Percentiles rank a stretch among this genome's conserved stretches.
phyloP scores from a whole-genome alignment of 1,140 invertebrate genomes.

The Globodera rostochiensis region DNA sequence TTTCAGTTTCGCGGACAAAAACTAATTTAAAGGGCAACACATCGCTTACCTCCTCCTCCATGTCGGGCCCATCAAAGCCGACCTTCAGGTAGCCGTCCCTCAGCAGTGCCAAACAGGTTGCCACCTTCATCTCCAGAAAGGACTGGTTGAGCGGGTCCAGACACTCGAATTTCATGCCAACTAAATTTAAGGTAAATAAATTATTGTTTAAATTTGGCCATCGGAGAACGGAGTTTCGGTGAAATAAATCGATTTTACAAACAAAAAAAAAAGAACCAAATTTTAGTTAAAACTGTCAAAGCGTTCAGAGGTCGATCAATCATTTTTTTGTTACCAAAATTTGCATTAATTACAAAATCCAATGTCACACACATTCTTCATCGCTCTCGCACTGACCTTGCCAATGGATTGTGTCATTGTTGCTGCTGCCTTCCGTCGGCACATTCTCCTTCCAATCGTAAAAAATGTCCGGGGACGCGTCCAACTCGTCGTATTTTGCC shows the following conservation, averaged over 20 bases:
- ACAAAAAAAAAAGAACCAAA: too few relatives aligned
- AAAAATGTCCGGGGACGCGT: conserved; percentile 30
- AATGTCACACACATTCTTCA: too few relatives aligned
- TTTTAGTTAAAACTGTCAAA: too few relatives aligned
- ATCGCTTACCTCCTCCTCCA: conserved; percentile 35
- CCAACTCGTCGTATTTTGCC: conserved; percentile 5
- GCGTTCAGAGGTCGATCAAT: too few relatives aligned
- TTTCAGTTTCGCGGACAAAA: too few relatives aligned
- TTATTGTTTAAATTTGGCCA: neutral
- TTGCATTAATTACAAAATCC: too few relatives aligned
- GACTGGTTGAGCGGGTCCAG: conserved; percentile 47
- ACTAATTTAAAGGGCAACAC: too few relatives aligned
- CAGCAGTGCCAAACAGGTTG: conserved; percentile 40
- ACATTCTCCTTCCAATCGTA: conserved; percentile 36
- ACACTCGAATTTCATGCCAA: conserved; percentile 50
- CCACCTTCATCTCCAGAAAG: conserved; percentile 41
- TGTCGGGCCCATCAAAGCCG: conserved; percentile 51
- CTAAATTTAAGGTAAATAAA: neutral
- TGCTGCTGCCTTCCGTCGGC: neutral
- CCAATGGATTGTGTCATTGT: neutral
- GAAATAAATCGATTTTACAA: too few relatives aligned
- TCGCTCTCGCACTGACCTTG: neutral
- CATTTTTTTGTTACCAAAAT: too few relatives aligned
- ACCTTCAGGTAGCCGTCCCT: conserved; percentile 48
- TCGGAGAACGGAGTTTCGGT: too few relatives aligned